These are phyloP conservation scores for Drosophila parthenogenetica DNA, from an alignment of 2,888 invertebrate genomes.

Conservation along the genomic window DNA sequence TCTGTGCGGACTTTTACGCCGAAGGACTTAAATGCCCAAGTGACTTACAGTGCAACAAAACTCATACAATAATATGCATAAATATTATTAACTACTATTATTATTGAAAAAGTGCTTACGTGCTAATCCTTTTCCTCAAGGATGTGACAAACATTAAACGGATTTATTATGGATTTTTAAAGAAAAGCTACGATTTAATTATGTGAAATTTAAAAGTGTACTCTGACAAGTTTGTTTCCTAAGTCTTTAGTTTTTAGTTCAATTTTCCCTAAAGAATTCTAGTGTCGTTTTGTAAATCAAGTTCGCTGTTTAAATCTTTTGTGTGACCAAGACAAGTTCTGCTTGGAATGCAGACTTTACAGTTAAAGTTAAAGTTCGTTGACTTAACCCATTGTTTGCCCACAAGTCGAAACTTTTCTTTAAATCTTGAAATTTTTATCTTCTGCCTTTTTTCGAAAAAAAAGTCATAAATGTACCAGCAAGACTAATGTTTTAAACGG, in stretches of 20 bases:
- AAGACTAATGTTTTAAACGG: conserved; percentile 5
- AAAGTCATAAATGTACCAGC: conserved; percentile 19
- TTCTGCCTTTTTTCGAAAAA: conserved; percentile 10
- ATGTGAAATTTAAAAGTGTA: conserved; percentile 9
- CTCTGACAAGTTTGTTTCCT: conserved; percentile 47
- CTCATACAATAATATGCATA: conserved; percentile 18
- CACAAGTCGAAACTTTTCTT: conserved; percentile 10
- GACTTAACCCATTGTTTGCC: conserved; percentile 19
- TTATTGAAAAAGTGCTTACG: conserved; percentile 50
- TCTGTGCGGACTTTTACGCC: conserved; percentile 28
- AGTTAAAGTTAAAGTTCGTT: conserved; percentile 54
- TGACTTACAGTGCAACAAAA: conserved; percentile 25
- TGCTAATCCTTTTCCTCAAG: conserved; percentile 51
- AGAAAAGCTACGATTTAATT: conserved; percentile 8
- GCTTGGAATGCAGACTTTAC: conserved; percentile 23
- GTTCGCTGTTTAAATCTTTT: conserved; percentile 4
- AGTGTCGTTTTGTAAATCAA: conserved; percentile 9
- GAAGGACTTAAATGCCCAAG: conserved; percentile 54
- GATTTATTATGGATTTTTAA: conserved; percentile 37
- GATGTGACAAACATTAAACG: conserved; percentile 39
- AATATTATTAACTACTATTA: neutral
- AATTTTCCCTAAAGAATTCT: neutral
- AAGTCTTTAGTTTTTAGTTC: conserved; percentile 32
- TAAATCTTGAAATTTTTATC: conserved; percentile 2
- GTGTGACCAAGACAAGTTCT: conserved; percentile 30